Percentiles rank a stretch among this genome's conserved stretches.
Conservation (phyloP, 2,888 invertebrate species). For the Noctua pronuba region DNA sequence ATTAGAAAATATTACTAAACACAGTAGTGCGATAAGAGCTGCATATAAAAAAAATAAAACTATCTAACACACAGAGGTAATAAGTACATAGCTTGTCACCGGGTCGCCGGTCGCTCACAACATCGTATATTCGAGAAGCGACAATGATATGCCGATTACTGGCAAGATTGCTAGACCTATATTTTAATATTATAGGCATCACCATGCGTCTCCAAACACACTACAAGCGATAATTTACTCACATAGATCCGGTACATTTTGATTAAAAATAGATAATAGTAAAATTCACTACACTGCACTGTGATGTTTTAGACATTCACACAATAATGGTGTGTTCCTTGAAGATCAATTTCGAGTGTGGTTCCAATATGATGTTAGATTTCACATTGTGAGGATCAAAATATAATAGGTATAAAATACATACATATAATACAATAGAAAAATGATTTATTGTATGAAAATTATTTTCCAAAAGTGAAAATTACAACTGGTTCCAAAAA, state of each 20-base stretch:
- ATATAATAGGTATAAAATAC: slow-evolving; percentile 51
- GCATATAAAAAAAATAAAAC: slow-evolving; percentile 77
- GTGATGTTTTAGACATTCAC: slow-evolving; percentile 53
- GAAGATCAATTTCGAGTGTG: slow-evolving; percentile 38
- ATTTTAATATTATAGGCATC: slow-evolving; percentile 78
- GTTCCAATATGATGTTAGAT: slow-evolving; percentile 42
- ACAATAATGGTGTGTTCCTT: slow-evolving; percentile 52
- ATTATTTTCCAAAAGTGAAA: slow-evolving; percentile 19
- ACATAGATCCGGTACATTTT: slow-evolving; percentile 86
- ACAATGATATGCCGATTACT: slow-evolving; percentile 81
- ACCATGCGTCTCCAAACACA: slow-evolving; percentile 87
- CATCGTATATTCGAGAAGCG: slow-evolving; percentile 82
- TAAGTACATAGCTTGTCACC: slow-evolving; percentile 79
- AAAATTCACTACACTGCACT: slow-evolving; percentile 64
- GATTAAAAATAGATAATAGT: slow-evolving; percentile 71
- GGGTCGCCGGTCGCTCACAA: slow-evolving; percentile 78
- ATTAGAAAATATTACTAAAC: slow-evolving; percentile 50
- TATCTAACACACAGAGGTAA: slow-evolving; percentile 83
- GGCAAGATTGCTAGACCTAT: slow-evolving; percentile 79
- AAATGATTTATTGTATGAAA: slow-evolving; percentile 25
- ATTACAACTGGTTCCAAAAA: slow-evolving; percentile 36
- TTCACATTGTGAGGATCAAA: slow-evolving; percentile 31
- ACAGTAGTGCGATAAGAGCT: slow-evolving; percentile 79
- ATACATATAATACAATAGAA: slow-evolving; percentile 52
- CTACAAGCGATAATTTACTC: slow-evolving; percentile 88